Evolutionary conservation across 2,888 invertebrate species (phyloP).

Genomic region (Marasmarcha lunaedactyla): DNA sequence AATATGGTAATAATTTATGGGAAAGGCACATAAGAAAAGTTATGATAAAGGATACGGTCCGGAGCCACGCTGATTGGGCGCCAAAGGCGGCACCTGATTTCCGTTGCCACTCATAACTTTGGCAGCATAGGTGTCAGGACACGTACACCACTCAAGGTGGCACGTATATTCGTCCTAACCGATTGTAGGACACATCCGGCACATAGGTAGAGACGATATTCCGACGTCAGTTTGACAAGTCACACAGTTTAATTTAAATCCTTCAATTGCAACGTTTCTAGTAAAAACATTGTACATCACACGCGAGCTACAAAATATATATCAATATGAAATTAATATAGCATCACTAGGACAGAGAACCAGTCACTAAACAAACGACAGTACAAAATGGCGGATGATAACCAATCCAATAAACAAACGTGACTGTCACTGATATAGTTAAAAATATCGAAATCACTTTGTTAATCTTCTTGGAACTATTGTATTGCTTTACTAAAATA

Average conservation of each 20-base stretch:
- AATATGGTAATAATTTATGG: constrained; percentile 38
- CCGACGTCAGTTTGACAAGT: constrained; percentile 60
- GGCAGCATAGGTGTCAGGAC: constrained; percentile 71
- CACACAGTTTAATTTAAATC: constrained; percentile 51
- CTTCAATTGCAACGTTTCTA: constrained; percentile 51
- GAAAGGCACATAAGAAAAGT: constrained; percentile 20
- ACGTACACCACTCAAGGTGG: constrained; percentile 74
- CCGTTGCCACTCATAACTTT: constrained; percentile 75
- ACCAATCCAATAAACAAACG: constrained; percentile 70
- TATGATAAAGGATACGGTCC: constrained; percentile 71
- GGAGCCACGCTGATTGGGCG: constrained; percentile 69
- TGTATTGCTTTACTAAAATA: constrained; percentile 28
- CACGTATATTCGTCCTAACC: constrained; percentile 67
- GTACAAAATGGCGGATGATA: constrained; percentile 71
- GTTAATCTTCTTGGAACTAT: constrained; percentile 25
- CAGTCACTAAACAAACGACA: constrained; percentile 70
- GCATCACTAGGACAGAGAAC: constrained; percentile 53
- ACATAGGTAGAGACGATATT: constrained; percentile 48
- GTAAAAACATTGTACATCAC: constrained; percentile 62
- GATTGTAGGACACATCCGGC: constrained; percentile 70
- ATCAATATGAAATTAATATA: constrained; percentile 43
- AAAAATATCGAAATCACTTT: constrained; percentile 30
- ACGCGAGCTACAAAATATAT: constrained; percentile 46
- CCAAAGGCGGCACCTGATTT: constrained; percentile 72
- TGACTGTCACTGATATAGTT: constrained; percentile 50